Evolutionary conservation across 1,140 invertebrate species (phyloP).

Genomic region (Drosophila bipectinata): DNA sequence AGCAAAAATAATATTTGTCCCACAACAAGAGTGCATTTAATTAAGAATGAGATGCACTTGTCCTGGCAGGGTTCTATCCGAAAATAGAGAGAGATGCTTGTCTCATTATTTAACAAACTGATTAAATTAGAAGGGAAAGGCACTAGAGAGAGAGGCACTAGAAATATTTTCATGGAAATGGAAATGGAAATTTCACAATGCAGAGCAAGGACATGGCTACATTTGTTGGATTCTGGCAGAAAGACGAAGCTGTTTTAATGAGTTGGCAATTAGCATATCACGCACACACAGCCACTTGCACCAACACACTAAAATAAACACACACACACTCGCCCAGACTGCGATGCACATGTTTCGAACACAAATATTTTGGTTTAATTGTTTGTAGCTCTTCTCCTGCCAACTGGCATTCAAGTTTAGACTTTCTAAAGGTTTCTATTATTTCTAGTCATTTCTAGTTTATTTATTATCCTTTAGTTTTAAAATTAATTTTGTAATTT

Average conservation of each 20-base stretch:
- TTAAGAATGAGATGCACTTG: constrained; percentile 63
- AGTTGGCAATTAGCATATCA: constrained; percentile 79
- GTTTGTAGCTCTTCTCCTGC: constrained; percentile 24
- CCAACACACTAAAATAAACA: constrained; percentile 12
- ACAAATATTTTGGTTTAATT: constrained; percentile 53
- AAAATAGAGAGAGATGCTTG: constrained; percentile 25
- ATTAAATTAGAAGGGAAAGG: constrained; percentile 63
- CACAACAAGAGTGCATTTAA: constrained; percentile 72
- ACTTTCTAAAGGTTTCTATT: no score
- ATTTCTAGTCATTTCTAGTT: no score
- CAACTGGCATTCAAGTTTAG: not conserved
- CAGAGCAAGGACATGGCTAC: constrained; percentile 34
- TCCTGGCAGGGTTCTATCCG: constrained; percentile 22
- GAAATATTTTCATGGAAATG: constrained; percentile 54
- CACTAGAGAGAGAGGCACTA: not conserved
- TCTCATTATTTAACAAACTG: constrained; percentile 75
- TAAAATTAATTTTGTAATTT: not conserved
- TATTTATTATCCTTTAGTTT: no score
- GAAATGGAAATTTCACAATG: constrained; percentile 27
- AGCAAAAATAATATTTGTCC: constrained; percentile 71
- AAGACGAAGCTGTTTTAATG: constrained; percentile 77
- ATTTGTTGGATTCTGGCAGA: constrained; percentile 47
- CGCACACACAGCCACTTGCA: constrained; percentile 14
- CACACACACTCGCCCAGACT: not conserved
- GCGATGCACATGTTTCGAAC: constrained; percentile 15